These are phyloP conservation scores for Anticlea derivata DNA, from an alignment of 2,888 invertebrate genomes.

Conservation along the genomic window DNA sequence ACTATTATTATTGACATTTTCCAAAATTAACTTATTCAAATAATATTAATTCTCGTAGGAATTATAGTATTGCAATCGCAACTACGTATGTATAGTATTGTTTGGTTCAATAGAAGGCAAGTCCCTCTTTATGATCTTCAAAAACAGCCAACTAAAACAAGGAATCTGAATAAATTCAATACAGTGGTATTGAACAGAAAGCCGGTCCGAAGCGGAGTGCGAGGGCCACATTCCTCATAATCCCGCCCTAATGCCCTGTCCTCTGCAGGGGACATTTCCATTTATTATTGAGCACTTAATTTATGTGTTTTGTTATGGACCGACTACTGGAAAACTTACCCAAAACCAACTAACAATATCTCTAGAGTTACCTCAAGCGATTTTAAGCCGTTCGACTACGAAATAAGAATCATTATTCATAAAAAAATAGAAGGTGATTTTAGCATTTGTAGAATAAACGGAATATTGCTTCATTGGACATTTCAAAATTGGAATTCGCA, in stretches of 20 bases:
- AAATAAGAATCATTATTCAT: constrained; percentile 34
- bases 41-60: too few relatives aligned
- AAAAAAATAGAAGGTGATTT: constrained; percentile 27
- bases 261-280: constrained; percentile 84
- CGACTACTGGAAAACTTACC: constrained; percentile 66
- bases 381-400: constrained; percentile 32
- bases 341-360: constrained; percentile 45
- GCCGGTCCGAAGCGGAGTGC: constrained; percentile 49
- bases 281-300: constrained; percentile 85
- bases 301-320: constrained; percentile 85
- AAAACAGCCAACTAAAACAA: neutral
- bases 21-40: too few relatives aligned
- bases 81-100: too few relatives aligned
- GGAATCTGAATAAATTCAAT: constrained; percentile 13
- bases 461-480: constrained; percentile 65
- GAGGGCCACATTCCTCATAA: constrained; percentile 77
- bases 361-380: constrained; percentile 19
- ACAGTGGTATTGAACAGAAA: constrained; percentile 24
- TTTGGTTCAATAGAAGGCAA: neutral
- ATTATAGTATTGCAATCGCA: too few relatives aligned
- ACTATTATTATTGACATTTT: too few relatives aligned
- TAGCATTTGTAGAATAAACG: constrained; percentile 36
- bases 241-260: constrained; percentile 83
- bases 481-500: constrained; percentile 54
- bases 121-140: neutral